Base-by-base conservation (phyloP, 92 coral and sea anemone species). In the Heteractis magnifica region DNA sequence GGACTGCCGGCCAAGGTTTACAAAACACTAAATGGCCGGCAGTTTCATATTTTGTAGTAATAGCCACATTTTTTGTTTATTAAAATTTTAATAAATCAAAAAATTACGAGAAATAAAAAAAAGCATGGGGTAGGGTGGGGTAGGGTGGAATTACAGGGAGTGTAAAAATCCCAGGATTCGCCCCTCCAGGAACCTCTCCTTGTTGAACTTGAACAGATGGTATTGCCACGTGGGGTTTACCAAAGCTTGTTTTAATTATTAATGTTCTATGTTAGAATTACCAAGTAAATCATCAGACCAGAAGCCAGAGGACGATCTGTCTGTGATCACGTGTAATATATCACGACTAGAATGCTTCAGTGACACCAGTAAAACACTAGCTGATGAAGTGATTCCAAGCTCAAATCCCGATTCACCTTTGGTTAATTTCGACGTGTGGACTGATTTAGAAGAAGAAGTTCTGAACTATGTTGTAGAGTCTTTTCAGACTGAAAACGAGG, bases 381-480 rank as follows among this genome's bases (percentile, higher is more conserved):
- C 70, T 73, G 90, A 87, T 26, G 95, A 94, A 41, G 64, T 94
- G 56, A 90, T 94, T 6, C 99, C 97, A 13, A 96, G 98, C 84
- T 96, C 98, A 1, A 92, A 94, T 78, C 98, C 99, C 73, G 98
- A 94, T 81, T 96, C 99, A 18, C 99, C 98, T 13, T 72, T 89
- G 4, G 86, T 86, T 26, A 84, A 85, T 34, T 94, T 93, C 65
- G 95, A 94, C 23, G 82, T 93, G 68, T 92, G 95, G 95, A 89
- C 92, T 73, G 95, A 94, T 71, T 79, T 94, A 13, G 94, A 94
- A 77, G 96, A 89, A n/a, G 98, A 94, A 81, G 90, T 94, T 11
- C 82, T 87, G 52, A 90, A 88, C 77, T 85, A 92, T 56, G 93
- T 94, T 34, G 90, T 91, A 51, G 88, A 88, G 77, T 81, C 93